These are phyloP conservation scores for Tetragonisca angustula DNA, from an alignment of 2,888 invertebrate species.

Conservation along the genomic window DNA sequence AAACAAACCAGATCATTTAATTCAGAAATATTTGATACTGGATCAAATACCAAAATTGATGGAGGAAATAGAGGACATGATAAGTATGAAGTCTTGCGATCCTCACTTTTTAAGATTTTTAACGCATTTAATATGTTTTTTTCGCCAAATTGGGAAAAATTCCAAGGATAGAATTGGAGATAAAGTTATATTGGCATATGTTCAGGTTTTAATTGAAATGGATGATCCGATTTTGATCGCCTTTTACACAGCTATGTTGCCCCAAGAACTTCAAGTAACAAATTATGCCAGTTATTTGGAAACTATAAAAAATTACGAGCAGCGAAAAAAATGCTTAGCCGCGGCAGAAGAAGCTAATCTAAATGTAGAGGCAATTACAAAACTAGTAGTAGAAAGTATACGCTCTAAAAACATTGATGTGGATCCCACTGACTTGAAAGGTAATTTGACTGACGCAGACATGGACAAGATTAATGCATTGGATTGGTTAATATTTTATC, in stretches of 20 bases:
- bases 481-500: slow-evolving; percentile 94
- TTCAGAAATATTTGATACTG: slow-evolving; percentile 94
- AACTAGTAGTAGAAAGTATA: slow-evolving; percentile 93
- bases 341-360: slow-evolving; percentile 91
- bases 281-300: slow-evolving; percentile 89
- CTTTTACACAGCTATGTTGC: slow-evolving; percentile 93
- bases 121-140: slow-evolving; percentile 93
- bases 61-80: slow-evolving; percentile 89
- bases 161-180: slow-evolving; percentile 90
- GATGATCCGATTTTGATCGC: slow-evolving; percentile 92
- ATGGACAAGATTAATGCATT: slow-evolving; percentile 90
- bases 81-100: slow-evolving; percentile 85
- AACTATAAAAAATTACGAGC: slow-evolving; percentile 87
- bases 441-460: slow-evolving; percentile 89
- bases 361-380: slow-evolving; percentile 93
- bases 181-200: slow-evolving; percentile 90
- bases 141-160: slow-evolving; percentile 91
- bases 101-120: slow-evolving; percentile 91
- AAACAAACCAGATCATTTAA: slow-evolving; percentile 89
- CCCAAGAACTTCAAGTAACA: slow-evolving; percentile 86
- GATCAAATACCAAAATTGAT: slow-evolving; percentile 91
- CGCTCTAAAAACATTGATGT: slow-evolving; percentile 83
- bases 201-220: slow-evolving; percentile 89
- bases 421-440: slow-evolving; percentile 80
- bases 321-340: slow-evolving; percentile 88